Conservation (phyloP, 1,140 invertebrate species). For the Zaprionus tsacasi region DNA sequence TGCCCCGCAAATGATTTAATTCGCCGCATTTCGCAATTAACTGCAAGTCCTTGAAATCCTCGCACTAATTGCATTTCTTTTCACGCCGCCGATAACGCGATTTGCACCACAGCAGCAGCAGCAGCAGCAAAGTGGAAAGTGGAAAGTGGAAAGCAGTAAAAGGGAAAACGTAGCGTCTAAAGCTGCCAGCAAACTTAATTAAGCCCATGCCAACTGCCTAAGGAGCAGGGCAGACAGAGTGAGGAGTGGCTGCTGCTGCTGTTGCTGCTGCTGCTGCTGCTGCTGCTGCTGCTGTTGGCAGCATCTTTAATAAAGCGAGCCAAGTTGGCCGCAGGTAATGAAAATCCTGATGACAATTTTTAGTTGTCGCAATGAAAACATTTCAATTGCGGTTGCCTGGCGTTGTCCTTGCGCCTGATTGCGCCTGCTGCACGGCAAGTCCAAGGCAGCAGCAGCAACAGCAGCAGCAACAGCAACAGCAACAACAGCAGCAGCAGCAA, state of each 20-base stretch:
- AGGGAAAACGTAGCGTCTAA: constrained; percentile 23
- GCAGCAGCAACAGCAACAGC: background rate
- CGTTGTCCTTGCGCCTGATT: background rate
- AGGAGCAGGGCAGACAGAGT: background rate
- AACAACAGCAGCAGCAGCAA: background rate
- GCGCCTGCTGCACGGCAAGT: background rate
- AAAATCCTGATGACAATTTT: constrained; percentile 82
- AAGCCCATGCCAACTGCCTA: constrained; percentile 72
- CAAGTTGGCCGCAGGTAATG: constrained; percentile 80
- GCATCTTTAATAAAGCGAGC: constrained; percentile 75
- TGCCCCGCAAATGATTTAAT: constrained; percentile 67
- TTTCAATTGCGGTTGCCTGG: constrained; percentile 74
- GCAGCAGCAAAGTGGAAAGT: background rate
- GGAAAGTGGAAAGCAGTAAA: background rate
- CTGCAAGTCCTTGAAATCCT: constrained; percentile 64
- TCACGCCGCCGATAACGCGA: constrained; percentile 74
- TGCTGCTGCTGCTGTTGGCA: constrained; percentile 11
- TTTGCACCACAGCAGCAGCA: constrained; percentile 40
- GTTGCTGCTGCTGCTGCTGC: background rate
- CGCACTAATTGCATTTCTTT: constrained; percentile 78
- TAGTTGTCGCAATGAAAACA: constrained; percentile 80
- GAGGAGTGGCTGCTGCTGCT: background rate
- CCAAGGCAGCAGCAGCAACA: constrained; percentile 23
- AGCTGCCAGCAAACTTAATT: constrained; percentile 70
- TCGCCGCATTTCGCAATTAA: constrained; percentile 77